Evolutionary conservation across 2,797 vertebrate genomes (phyloP).

Genomic region (Heteromormyrus szaboi): DNA sequence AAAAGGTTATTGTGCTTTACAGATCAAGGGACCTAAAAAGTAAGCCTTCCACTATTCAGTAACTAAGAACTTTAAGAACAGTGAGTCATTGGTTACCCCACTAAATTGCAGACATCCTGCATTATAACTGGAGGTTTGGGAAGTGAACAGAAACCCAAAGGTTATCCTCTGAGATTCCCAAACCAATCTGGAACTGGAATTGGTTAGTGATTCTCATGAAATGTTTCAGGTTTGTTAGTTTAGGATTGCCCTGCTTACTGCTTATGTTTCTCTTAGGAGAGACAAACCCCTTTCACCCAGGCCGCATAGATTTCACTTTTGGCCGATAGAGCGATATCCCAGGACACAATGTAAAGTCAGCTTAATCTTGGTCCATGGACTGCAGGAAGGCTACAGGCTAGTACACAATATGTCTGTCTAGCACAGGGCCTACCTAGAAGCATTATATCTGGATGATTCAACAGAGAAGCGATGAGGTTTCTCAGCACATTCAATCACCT

Average conservation of each 20-base stretch:
- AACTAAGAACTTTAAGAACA: background rate
- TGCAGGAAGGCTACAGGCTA: background rate
- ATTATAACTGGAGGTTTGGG: background rate
- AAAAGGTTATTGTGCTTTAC: background rate
- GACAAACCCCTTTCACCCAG: background rate
- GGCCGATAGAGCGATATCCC: background rate
- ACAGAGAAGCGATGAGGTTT: background rate
- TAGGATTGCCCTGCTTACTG: background rate
- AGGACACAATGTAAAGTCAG: background rate
- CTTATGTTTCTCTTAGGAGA: background rate
- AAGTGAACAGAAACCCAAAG: background rate
- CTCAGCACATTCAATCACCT: background rate
- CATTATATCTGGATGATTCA: background rate
- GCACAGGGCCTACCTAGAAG: background rate
- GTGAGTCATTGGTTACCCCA: background rate
- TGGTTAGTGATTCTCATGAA: background rate
- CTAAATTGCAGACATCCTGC: background rate
- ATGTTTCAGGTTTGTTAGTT: background rate
- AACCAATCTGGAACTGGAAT: background rate
- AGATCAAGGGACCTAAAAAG: background rate
- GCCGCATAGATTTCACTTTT: background rate
- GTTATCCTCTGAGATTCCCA: background rate
- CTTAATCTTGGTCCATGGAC: background rate
- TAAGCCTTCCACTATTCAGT: background rate
- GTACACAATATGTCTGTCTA: background rate